Base-by-base conservation (phyloP, 2,888 invertebrate genomes). In the Mechanitis mazaeus region DNA sequence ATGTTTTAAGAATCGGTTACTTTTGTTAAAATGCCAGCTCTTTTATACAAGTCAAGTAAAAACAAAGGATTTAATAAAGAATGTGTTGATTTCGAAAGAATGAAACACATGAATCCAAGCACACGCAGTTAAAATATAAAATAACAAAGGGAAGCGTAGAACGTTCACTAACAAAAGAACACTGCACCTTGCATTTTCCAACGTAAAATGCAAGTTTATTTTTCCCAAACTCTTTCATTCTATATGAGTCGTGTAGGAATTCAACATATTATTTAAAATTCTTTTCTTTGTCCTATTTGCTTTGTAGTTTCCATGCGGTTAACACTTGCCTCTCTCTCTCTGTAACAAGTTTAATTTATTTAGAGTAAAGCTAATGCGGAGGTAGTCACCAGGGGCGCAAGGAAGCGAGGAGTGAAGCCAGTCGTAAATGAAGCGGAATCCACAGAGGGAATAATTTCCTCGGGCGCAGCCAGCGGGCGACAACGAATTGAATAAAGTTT, bases 401-500 rank as follows among this genome's bases (percentile, higher is more conserved):
- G 70, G 72, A 72, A 68, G 68, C 61, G 65, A 69, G 68, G 65
- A 70, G 70, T 66, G 66, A 66, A 58, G 68, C 60, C 65, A 64
- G 64, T 66, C 65, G 71, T 75, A 80, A 83, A 83, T 82, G 79
- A 75, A 76, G 75, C 79, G 78, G 77, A 80, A 77, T 80, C 72
- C 75, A 76, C 76, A 73, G 72, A 72, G 74, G 73, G 76, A 76
- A 79, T 80, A 78, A 79, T 81, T 83, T 80, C 76, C 78, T 76
- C 74, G 66, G 70, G 71, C 71, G 69, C 67, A 70, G 68, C 68
- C 69, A 67, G 67, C 69, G 71, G 70, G 69, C 77, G 76, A 78
- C 81, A 79, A 69, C 72, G 75, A 72, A 81, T 83, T 82, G 83
- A 83, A 84, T 84, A 82, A 85, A 85, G 81, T 85, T 85, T 80